A percentile compares a stretch with the other conserved stretches of the same genome.
Conservation (phyloP, 2,888 invertebrate species). For the Lasioglossum calceatum region DNA sequence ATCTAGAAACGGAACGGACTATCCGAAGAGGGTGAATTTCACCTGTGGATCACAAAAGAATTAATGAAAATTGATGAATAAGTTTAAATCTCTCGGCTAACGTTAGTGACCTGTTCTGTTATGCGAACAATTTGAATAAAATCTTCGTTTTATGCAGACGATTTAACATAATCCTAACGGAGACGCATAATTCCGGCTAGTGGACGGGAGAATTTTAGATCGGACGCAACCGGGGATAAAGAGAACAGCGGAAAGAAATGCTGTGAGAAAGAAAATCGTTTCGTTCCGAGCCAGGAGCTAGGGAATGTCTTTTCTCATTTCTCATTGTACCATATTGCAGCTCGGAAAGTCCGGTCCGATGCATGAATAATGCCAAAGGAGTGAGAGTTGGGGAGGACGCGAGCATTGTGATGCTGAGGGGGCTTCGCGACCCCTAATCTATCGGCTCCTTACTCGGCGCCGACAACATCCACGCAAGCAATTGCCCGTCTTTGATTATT, state of each 20-base stretch:
- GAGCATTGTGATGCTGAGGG: slow-evolving; percentile 13
- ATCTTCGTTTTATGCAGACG: background rate
- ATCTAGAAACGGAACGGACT: background rate
- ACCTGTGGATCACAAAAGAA: background rate
- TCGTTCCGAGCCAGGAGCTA: background rate
- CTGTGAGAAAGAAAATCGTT: slow-evolving; percentile 18
- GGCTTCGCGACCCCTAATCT: slow-evolving; percentile 17
- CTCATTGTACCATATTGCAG: slow-evolving; percentile 1
- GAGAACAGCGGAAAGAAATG: background rate
- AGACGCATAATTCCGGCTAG: background rate
- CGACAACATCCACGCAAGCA: background rate
- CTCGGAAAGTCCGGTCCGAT: slow-evolving; percentile 22
- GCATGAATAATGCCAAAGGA: slow-evolving; percentile 28
- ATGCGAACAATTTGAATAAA: background rate
- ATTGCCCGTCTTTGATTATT: background rate
- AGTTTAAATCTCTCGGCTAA: background rate
- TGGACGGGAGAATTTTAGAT: background rate
- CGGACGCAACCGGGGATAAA: background rate
- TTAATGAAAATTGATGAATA: background rate
- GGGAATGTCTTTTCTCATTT: slow-evolving; percentile 12
- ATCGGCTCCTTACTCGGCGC: slow-evolving; percentile 20
- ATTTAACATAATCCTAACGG: slow-evolving; percentile 8
- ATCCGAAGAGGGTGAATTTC: background rate
- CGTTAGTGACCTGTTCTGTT: background rate
- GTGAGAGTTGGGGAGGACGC: slow-evolving; percentile 11